Evolutionary conservation across 2,888 invertebrate genomes (phyloP).

Genomic region (Sinelater perroti): DNA sequence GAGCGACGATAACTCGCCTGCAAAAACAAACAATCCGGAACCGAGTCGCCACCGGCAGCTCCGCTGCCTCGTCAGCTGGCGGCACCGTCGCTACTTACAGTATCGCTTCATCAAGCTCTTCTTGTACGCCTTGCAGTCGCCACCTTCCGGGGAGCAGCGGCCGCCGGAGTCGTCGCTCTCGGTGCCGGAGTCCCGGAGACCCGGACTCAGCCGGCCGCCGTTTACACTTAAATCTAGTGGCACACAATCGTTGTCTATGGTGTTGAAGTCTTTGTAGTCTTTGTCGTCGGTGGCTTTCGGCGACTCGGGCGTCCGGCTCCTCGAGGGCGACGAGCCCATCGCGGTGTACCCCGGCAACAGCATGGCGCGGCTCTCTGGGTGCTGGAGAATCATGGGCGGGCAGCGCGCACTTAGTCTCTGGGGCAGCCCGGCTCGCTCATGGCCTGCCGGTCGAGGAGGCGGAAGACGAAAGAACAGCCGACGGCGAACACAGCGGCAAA

Average conservation of each 20-base stretch:
- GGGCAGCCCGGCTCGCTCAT: constrained; percentile 13
- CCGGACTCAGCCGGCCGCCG: constrained; percentile 63
- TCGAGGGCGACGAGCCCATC: constrained; percentile 38
- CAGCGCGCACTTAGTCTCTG: constrained; percentile 26
- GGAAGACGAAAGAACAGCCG: too few species aligned
- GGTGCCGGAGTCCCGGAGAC: constrained; percentile 71
- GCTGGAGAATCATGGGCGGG: constrained; percentile 52
- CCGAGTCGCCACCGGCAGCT: too few species aligned
- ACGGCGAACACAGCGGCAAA: constrained; percentile 3
- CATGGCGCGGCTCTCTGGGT: constrained; percentile 47
- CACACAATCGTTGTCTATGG: constrained; percentile 61
- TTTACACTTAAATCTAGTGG: constrained; percentile 82
- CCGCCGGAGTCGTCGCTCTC: constrained; percentile 85
- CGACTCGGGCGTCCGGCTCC: constrained; percentile 43
- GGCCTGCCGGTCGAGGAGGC: constrained; percentile 19
- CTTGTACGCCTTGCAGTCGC: constrained; percentile 77
- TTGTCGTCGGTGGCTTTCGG: constrained; percentile 39
- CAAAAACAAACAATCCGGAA: constrained; percentile 1
- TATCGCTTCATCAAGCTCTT: constrained; percentile 93
- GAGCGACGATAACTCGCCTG: too few species aligned
- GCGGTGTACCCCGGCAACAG: constrained; percentile 40
- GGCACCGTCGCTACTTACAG: constrained; percentile 74
- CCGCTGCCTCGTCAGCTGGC: too few species aligned
- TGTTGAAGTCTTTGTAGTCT: too few species aligned
- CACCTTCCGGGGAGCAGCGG: constrained; percentile 70